A percentile compares a stretch with the other conserved stretches of the same genome.
Conservation (phyloP, 2,113 vertebrate genomes). For the Lycocorax pyrrhopterus region DNA sequence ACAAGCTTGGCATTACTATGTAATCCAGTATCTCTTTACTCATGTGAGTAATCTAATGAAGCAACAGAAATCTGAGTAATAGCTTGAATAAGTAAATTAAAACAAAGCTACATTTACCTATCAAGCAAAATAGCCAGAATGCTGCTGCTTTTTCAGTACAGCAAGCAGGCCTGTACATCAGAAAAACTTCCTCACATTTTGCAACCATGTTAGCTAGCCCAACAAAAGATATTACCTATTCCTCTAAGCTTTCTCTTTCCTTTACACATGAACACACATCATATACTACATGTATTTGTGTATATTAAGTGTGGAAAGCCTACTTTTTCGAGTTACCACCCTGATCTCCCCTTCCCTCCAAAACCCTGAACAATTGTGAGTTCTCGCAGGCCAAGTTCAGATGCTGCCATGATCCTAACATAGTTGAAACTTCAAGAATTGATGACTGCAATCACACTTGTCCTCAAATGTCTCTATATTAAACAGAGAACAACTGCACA, state of each 20-base stretch:
- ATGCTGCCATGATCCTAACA: neutral
- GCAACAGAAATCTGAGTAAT: neutral
- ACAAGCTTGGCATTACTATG: neutral
- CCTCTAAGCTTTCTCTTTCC: neutral
- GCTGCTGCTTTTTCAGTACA: neutral
- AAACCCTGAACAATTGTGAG: neutral
- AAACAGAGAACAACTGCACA: neutral
- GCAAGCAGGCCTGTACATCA: neutral
- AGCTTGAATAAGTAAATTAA: constrained; percentile 20
- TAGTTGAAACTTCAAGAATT: neutral
- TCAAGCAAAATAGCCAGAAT: neutral
- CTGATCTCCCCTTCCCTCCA: neutral
- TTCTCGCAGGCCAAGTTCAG: neutral
- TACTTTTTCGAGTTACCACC: neutral
- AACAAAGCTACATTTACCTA: constrained; percentile 2
- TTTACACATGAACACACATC: neutral
- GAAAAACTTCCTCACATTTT: neutral
- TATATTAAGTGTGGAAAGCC: neutral
- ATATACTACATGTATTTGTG: accelerated
- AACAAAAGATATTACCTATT: neutral
- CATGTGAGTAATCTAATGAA: constrained; percentile 2
- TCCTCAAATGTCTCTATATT: neutral
- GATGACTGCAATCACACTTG: neutral
- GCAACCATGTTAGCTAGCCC: neutral
- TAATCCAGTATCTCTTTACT: neutral